Conservation (phyloP, 2,113 vertebrate species). For the Centropus unirufus region DNA sequence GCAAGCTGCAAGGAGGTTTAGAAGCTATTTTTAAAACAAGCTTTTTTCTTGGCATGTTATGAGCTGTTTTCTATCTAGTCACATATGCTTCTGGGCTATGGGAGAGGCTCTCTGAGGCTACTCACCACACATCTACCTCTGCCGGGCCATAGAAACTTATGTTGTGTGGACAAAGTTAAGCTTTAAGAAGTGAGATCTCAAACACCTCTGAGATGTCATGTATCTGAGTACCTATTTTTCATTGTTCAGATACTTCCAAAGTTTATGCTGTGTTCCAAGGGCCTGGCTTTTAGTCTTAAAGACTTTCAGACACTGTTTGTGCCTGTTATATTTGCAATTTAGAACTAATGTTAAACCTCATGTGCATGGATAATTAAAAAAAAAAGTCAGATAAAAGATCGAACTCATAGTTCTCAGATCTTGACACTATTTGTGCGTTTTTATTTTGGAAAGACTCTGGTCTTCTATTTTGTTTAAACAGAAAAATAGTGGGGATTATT, state of each 20-base stretch:
- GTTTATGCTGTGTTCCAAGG: background rate
- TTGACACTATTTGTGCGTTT: background rate
- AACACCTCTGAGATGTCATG: background rate
- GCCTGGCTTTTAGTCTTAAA: background rate
- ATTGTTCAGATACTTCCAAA: background rate
- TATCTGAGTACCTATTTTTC: background rate
- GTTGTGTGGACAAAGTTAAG: background rate
- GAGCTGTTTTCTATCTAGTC: background rate
- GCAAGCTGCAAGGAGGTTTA: conserved; percentile 15
- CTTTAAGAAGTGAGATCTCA: background rate
- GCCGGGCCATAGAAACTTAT: background rate
- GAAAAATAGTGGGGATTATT: background rate
- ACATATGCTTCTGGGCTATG: background rate
- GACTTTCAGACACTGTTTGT: background rate
- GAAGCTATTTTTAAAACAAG: conserved; percentile 44
- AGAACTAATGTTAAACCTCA: background rate
- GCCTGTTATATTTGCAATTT: background rate
- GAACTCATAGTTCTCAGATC: background rate
- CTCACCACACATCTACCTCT: background rate
- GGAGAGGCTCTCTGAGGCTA: background rate
- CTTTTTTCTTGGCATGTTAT: background rate
- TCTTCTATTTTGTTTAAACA: background rate
- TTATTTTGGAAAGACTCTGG: background rate
- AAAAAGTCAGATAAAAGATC: no score
- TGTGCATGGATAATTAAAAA: background rate